Percentiles rank a stretch among this genome's conserved stretches.
Evolutionary conservation across 2,888 invertebrate species (phyloP).

Genomic region (Mythimna pallens): DNA sequence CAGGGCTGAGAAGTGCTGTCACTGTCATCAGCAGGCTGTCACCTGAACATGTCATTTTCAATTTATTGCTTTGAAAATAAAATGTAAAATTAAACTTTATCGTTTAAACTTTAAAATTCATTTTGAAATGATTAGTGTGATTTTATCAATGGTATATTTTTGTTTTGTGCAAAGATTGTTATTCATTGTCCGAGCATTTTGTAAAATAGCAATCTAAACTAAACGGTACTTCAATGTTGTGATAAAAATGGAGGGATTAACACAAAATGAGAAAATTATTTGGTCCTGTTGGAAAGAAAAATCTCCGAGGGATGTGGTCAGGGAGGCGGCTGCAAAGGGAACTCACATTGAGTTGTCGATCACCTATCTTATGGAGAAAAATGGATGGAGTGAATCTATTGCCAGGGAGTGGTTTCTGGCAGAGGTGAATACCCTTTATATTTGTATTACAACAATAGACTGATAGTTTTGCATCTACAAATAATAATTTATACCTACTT

Average conservation of each 20-base stretch:
- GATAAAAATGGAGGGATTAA: constrained; percentile 89
- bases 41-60: constrained; percentile 17
- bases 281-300: constrained; percentile 93
- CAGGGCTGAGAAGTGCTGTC: constrained; percentile 1
- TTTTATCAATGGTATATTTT: constrained; percentile 55
- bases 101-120: fast-evolving
- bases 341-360: constrained; percentile 91
- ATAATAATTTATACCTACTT: constrained; percentile 5
- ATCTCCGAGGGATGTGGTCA: constrained; percentile 91
- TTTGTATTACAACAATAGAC: constrained; percentile 31
- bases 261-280: constrained; percentile 90
- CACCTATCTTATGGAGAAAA: constrained; percentile 90
- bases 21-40: constrained; percentile 36
- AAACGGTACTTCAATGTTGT: constrained; percentile 47
- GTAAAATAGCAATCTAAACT: constrained; percentile 32
- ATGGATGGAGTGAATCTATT: constrained; percentile 87
- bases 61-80: not conserved
- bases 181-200: constrained; percentile 46
- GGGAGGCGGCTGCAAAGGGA: constrained; percentile 93
- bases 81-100: constrained; percentile 44
- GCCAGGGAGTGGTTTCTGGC: constrained; percentile 90
- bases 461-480: constrained; percentile 13
- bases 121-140: constrained; percentile 4
- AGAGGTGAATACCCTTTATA: constrained; percentile 83
- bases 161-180: constrained; percentile 56